Evolutionary conservation across 2,797 vertebrate genomes (phyloP).

Genomic region (Tragopan temminckii): DNA sequence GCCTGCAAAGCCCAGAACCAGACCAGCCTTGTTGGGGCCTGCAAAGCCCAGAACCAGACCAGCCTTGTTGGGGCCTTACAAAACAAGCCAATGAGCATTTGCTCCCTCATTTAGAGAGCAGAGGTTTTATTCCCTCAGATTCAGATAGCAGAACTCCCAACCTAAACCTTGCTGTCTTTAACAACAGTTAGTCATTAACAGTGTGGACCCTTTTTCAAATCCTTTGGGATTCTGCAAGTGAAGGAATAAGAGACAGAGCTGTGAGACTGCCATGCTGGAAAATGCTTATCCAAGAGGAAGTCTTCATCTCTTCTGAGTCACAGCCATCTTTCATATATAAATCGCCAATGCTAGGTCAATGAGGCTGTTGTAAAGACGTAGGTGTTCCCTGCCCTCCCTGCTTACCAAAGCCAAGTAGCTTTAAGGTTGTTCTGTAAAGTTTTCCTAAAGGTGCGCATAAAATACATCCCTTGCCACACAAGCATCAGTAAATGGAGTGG

Average conservation of each 20-base stretch:
- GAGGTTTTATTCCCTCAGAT: background rate
- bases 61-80: background rate
- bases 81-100: background rate
- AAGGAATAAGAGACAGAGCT: background rate
- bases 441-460: slow-evolving; percentile 13
- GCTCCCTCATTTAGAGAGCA: background rate
- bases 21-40: no score
- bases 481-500: background rate
- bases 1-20: background rate
- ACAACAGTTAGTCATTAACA: background rate
- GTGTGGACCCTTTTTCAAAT: background rate
- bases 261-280: background rate
- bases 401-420: background rate
- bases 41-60: background rate
- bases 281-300: background rate
- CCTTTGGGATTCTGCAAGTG: background rate
- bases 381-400: background rate
- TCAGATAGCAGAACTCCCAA: background rate
- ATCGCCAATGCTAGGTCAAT: background rate
- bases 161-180: background rate
- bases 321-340: background rate
- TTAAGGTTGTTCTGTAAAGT: background rate
- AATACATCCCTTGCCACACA: slow-evolving; percentile 13
- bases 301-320: background rate
- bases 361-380: background rate